Base-by-base conservation (phyloP, 1,140 invertebrate species). In the Lasioglossum baleicum region DNA sequence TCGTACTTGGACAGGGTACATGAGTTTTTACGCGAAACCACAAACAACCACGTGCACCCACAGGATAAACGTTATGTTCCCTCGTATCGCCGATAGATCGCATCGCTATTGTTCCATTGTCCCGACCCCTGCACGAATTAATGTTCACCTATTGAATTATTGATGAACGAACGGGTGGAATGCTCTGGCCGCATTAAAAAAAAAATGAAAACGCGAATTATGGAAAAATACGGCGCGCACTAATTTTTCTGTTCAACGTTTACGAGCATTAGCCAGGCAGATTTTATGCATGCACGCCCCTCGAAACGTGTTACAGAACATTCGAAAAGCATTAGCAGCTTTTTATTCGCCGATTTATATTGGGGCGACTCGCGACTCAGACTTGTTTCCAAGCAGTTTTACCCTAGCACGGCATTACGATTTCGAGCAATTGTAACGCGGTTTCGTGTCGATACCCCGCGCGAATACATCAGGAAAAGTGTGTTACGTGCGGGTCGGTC, bases 371-470 rank as follows among this genome's bases (percentile, higher is more conserved):
- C 26, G 7, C n/a, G 53, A 69, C 60, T 31, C 56, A 7, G 51
- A 70, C 66, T 66, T 66, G 51, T 17, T 26, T 53, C 7, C n/a
- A 7, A 53, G 5, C 13, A 44, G 15, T 26, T 53, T 53, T 40
- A 20, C 13, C 0, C n/a, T 7, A 6, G 11, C 13, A 44, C 11
- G 2, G 58, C 44, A 53, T 75, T 53, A 68, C n/a, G 31, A 22
- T 58, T 68, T 75, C 65, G 15, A 7, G 11, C 48, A 75, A 75
- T 58, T 26, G 65, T 48, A n/a, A 58, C 11, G 61, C 42, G 15
- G 26, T 35, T 26, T 56, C 40, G 7, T 31, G 64, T 44, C 13
- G 7, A 3, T 22, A 56, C 31, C 35, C 7, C 11, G 10, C 31
- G 17, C 15, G 26, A 64, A 53, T 17, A 31, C 13, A 48, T 77